Base-by-base conservation (phyloP, 2,888 invertebrate species). In the Trilocha varians region DNA sequence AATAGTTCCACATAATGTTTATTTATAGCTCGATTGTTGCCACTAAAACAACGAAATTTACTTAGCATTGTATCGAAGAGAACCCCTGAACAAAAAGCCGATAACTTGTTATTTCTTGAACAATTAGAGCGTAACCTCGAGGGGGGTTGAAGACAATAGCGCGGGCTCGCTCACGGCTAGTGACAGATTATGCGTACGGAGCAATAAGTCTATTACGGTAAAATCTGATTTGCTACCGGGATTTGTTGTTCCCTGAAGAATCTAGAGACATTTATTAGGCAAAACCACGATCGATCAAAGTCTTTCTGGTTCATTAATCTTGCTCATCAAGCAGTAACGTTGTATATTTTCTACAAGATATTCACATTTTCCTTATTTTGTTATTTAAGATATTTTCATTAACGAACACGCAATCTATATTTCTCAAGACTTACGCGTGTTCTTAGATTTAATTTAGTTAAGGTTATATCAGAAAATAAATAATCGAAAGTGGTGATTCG, bases 211-310 rank as follows among this genome's bases (percentile, higher is more conserved):
- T 59, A 67, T 68, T 70, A 66, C 62, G 57, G 50, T 56, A 55
- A 54, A 59, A 60, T 67, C 59, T 65, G 63, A 65, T 63, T 67
- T 61, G 59, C 60, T 53, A 59, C 52, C 45, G 50, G 59, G 58
- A 60, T 65, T 68, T 62, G 59, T 61, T 63, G 61, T 66, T 61
- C 62, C 57, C 57, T 25, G 38, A 57, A 57, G 66, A 56, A 54
- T 59, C 63, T 56, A 53, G 60, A 62, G 70, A 74, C 75, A 75
- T 77, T 76, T 78, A 78, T 78, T 76, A 77, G 71, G 73, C 72
- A 77, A 77, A 78, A 77, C 71, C 76, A 65, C 67, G 73, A 82
- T 83, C 78, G 74, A 82, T 83, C 79, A 82, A 78, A 77, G 78
- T 78, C 78, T 72, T 77, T 76, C 67, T 64, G 70, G 56, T 78